Base-by-base conservation (phyloP, 2,888 invertebrate species). In the Lapara coniferarum region DNA sequence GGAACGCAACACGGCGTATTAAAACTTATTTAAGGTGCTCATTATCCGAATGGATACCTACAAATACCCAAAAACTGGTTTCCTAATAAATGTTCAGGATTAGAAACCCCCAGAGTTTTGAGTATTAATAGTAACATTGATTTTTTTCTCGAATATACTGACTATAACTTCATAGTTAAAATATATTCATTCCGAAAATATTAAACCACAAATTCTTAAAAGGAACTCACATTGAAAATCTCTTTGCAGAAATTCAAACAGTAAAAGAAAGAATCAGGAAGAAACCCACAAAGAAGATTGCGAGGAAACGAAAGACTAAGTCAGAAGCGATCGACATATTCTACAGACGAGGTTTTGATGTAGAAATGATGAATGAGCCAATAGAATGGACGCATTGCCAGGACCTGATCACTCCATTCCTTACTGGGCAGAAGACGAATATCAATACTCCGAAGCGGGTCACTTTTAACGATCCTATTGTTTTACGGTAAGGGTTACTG, bases 341-440 rank as follows among this genome's bases (percentile, higher is more conserved):
- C 53, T 84, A 83, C 6, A 76, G 82, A 30, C 77, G 70, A 7
- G 30, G 67, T 0, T 71, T 72, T 4, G 71, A 80, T 0, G 66
- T 71, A 0, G 71, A 73, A 0, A 13, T 71, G 0, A 67, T 75
- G 10, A 68, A 79, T 0, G 66, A 49, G 1, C 72, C 75, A 0
- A 53, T 77, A 0, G 72, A 78, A 16, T 85, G 83, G 83, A 71
- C 77, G 0, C 84, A 86, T 14, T 86, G 85, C 46, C 79, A 81
- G 3, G 83, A 83, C 3, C 71, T 85, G 4, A 77, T 87, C 0
- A 82, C 85, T 0, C 88, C 86, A 0, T 83, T 73, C 66, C 53
- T 89, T 3, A 81, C 69, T 0, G 89, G 89, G 0, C 19, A 73
- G 1, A 83, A 81, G 19, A 73, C 37, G 0, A 78, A 82, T 13